Conservation (phyloP, 2,113 vertebrate genomes). For the Scalopus aquaticus region DNA sequence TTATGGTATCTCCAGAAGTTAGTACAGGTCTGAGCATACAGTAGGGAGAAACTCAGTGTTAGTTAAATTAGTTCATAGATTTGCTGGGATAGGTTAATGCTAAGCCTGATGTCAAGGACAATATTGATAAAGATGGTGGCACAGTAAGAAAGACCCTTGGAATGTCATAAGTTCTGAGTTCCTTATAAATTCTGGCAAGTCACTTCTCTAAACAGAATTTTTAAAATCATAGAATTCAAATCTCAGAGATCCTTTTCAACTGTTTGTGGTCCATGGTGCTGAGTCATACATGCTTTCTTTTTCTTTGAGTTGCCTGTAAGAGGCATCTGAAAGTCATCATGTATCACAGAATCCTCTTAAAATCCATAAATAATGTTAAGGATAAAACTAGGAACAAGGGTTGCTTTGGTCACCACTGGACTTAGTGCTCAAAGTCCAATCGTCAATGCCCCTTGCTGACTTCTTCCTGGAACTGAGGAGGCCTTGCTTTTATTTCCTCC, state of each 20-base stretch:
- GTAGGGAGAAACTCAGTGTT: neutral
- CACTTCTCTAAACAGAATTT: neutral
- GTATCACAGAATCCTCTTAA: neutral
- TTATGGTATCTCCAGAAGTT: neutral
- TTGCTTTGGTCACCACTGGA: neutral
- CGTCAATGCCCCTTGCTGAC: neutral
- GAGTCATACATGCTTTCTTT: neutral
- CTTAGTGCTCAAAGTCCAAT: neutral
- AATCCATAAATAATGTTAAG: neutral
- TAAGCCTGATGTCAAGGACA: neutral
- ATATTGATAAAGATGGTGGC: neutral
- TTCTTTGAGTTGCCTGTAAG: neutral
- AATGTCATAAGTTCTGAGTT: neutral
- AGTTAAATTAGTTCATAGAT: neutral
- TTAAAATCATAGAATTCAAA: neutral
- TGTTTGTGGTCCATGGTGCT: neutral
- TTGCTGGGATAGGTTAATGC: neutral
- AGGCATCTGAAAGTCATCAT: neutral
- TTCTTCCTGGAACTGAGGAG: neutral
- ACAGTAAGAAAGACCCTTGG: neutral
- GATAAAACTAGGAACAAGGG: neutral
- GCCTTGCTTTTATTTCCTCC: neutral
- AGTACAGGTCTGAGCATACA: neutral
- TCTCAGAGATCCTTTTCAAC: neutral
- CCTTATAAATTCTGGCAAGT: neutral